Evolutionary conservation across 2,888 invertebrate genomes (phyloP).

Genomic region (Rhagium mordax): DNA sequence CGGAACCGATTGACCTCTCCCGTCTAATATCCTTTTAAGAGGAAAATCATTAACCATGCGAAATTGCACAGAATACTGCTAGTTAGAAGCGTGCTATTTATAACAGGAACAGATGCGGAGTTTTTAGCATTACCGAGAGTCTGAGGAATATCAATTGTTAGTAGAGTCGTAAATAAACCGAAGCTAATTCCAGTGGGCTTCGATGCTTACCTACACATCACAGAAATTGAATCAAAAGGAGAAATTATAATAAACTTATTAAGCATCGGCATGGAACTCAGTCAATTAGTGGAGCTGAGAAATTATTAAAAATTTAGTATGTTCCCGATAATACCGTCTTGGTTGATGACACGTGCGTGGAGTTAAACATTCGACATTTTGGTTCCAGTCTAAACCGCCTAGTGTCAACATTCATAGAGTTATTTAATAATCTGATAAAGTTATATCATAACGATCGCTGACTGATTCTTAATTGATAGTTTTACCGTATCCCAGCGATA

Average conservation of each 20-base stretch:
- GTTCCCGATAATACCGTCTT: too few relatives aligned
- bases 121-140: not conserved
- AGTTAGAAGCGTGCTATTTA: constrained; percentile 33
- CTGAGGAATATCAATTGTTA: constrained; percentile 3
- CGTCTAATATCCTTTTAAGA: constrained; percentile 23
- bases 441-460: not conserved
- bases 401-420: not conserved
- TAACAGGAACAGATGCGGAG: constrained; percentile 21
- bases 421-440: not conserved
- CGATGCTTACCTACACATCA: not conserved
- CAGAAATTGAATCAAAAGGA: too few relatives aligned
- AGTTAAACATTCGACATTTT: too few relatives aligned
- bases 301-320: too few relatives aligned
- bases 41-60: constrained; percentile 38
- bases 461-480: not conserved
- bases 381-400: too few relatives aligned
- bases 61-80: constrained; percentile 36
- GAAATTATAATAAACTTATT: too few relatives aligned
- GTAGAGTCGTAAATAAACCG: not conserved
- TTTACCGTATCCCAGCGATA: not conserved
- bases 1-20: too few relatives aligned
- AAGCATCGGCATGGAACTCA: too few relatives aligned
- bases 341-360: too few relatives aligned
- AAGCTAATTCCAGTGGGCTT: not conserved
- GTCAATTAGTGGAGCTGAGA: too few relatives aligned